Conservation (phyloP, 2,797 vertebrate species). For the Margarornis squamiger region DNA sequence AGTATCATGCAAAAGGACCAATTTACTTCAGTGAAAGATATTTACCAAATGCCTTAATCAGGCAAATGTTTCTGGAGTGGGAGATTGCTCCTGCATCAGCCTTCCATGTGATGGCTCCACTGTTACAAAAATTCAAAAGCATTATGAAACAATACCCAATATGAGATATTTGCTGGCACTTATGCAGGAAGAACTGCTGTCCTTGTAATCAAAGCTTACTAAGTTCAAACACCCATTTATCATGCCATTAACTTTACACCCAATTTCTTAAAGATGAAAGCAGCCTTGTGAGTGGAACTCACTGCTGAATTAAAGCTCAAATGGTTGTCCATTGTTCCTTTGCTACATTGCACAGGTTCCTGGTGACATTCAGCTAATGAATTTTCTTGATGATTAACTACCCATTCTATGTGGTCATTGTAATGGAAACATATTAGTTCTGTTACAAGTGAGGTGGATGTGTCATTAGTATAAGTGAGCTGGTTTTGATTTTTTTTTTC, state of each 20-base stretch:
- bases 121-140: not conserved
- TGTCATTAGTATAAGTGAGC: constrained; percentile 54
- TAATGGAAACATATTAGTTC: constrained; percentile 52
- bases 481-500: constrained; percentile 6
- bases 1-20: not conserved
- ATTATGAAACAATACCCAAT: not conserved
- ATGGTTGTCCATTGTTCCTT: constrained; percentile 56
- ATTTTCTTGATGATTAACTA: constrained; percentile 79
- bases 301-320: constrained; percentile 62
- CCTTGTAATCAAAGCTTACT: constrained; percentile 18
- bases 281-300: constrained; percentile 31
- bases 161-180: not conserved
- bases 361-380: constrained; percentile 75
- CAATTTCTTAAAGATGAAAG: constrained; percentile 12
- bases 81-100: not conserved
- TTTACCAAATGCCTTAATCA: not conserved
- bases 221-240: constrained; percentile 54
- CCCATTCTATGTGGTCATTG: constrained; percentile 37
- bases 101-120: not conserved
- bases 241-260: constrained; percentile 38
- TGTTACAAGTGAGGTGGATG: constrained; percentile 42
- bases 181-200: not conserved
- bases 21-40: not conserved
- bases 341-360: constrained; percentile 62
- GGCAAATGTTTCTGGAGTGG: not conserved